A percentile compares a stretch with the other conserved stretches of the same genome.
These are phyloP conservation scores for Aldabrachelys gigantea DNA, from an alignment of 2,113 vertebrate species.

Conservation along the genomic window DNA sequence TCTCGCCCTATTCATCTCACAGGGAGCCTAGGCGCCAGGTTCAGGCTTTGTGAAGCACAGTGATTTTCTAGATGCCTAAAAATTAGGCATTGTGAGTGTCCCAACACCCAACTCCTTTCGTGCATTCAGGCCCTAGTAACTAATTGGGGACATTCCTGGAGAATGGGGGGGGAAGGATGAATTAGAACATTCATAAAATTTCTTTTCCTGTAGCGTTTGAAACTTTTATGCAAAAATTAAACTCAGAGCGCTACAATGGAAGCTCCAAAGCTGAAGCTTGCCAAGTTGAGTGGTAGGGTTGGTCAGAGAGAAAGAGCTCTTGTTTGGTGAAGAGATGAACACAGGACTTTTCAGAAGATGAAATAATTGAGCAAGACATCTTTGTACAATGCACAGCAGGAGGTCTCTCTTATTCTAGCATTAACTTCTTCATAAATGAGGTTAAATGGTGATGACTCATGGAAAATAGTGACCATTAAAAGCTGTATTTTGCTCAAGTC, in stretches of 20 bases:
- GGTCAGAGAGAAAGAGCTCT: neutral
- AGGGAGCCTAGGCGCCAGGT: too few relatives aligned
- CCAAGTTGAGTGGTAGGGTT: conserved; percentile 52
- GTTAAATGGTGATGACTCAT: neutral
- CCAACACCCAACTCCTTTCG: too few relatives aligned
- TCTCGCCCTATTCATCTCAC: too few relatives aligned
- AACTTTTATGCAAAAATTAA: conserved; percentile 32
- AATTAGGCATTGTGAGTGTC: too few relatives aligned
- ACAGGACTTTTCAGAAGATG: conserved; percentile 29
- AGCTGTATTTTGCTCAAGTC: neutral
- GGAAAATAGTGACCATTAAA: neutral
- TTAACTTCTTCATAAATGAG: neutral
- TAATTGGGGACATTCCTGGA: conserved; percentile 45
- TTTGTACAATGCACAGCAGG: conserved; percentile 50
- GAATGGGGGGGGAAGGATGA: neutral
- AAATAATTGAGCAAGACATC: conserved; percentile 56
- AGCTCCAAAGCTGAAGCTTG: neutral
- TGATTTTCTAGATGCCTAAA: too few relatives aligned
- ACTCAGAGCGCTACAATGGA: neutral
- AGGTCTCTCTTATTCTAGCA: conserved; percentile 37
- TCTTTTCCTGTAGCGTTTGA: conserved; percentile 9
- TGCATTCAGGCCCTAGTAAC: conserved; percentile 5
- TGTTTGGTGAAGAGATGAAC: conserved; percentile 36
- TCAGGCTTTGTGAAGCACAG: too few relatives aligned
- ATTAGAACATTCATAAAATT: conserved; percentile 36